phyloP scores from a whole-genome alignment of 1,140 invertebrate genomes.

The Drosophila ercepeae region DNA sequence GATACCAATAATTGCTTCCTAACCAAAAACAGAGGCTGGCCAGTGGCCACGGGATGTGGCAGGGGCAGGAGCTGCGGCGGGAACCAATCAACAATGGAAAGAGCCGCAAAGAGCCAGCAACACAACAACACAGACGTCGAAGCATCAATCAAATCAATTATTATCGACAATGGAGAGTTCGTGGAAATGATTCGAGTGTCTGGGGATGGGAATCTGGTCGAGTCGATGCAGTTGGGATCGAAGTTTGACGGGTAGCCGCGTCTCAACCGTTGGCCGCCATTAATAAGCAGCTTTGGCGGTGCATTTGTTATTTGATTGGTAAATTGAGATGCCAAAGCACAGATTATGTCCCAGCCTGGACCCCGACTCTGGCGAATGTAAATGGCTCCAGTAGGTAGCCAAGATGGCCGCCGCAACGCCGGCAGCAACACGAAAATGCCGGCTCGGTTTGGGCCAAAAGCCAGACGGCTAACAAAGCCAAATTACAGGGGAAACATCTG shows the following conservation, averaged over 20 bases:
- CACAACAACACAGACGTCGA: slow-evolving; percentile 73
- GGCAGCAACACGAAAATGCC: slow-evolving; percentile 47
- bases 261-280: slow-evolving; percentile 69
- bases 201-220: slow-evolving; percentile 16
- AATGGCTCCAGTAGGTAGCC: slow-evolving; percentile 77
- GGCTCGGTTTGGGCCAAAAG: slow-evolving; percentile 2
- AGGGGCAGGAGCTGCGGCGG: slow-evolving; percentile 17
- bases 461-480: slow-evolving; percentile 37
- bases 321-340: slow-evolving; percentile 72
- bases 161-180: slow-evolving; percentile 78
- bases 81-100: slow-evolving; percentile 63
- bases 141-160: slow-evolving; percentile 83
- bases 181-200: slow-evolving; percentile 61
- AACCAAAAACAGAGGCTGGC: slow-evolving; percentile 21
- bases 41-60: neutral
- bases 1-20: slow-evolving; percentile 44
- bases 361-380: slow-evolving; percentile 45
- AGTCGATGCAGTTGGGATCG: slow-evolving; percentile 21
- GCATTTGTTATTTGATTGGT: slow-evolving; percentile 81
- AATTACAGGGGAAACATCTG: slow-evolving; percentile 64
- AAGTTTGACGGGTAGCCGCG: slow-evolving; percentile 33
- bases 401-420: slow-evolving; percentile 52
- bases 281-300: slow-evolving; percentile 79
- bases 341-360: slow-evolving; percentile 50
- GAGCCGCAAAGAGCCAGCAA: slow-evolving; percentile 29